Base-by-base conservation (phyloP, 1,140 invertebrate genomes). In the Diorhabda carinulata region DNA sequence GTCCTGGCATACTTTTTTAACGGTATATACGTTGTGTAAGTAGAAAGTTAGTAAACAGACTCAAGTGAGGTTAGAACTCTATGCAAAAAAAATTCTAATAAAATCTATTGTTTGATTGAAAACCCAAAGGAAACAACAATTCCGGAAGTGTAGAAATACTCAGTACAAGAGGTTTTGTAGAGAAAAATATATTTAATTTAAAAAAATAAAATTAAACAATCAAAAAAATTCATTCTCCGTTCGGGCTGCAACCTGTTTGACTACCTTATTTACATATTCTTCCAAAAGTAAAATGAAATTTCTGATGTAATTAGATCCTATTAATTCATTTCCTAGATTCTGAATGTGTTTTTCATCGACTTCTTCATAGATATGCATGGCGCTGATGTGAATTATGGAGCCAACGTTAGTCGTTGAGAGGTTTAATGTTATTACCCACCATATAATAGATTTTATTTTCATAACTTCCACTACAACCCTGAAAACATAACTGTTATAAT, bases 381-480 rank as follows among this genome's bases (percentile, higher is more conserved):
- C 58, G 7, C 40, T 44, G 10, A 67, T 45, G 10, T 43, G 6
- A 44, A 45, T 57, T 10, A 43, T 45, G 10, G 7, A 45, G n/a
- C 57, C 41, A 10, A 67, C 43, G 25, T 60, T 67, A 6, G 9
- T 44, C 5, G 47, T 41, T n/a, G 65, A 67, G 42, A 67, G 41
- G 5, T 67, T 10, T 0, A 67, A 41, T 5, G 65, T 44, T 8
- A 67, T 67, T 44, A 25, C 43, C 65, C 65, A 67, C 57, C 57
- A 67, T 44, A 67, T 67, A 9, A 67, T 60, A 4, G 40, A 40
- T 5, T 67, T 45, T 6, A 59, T 8, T 5, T 45, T 9, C 41
- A 67, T 44, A 45, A 67, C 57, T 67, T 67, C 65, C 40, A 67
- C 6, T 4, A 43, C 45, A 42, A 67, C 57, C 3, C 65, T 67